These are phyloP conservation scores for Dendroctonus valens DNA, from an alignment of 1,140 invertebrate species.

Conservation along the genomic window DNA sequence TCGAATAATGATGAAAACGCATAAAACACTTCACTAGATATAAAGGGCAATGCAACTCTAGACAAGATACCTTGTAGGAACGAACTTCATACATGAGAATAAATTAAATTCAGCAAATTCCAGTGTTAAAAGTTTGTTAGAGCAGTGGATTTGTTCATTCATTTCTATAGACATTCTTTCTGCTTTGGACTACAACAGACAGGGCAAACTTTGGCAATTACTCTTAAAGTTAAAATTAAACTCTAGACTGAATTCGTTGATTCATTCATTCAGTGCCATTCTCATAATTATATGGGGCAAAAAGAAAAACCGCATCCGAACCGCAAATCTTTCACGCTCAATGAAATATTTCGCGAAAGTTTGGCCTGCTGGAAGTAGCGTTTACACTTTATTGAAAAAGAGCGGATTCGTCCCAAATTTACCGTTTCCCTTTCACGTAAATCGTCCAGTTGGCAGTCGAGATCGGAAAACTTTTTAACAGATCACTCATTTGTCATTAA, in stretches of 20 bases:
- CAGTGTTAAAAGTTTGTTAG: no score
- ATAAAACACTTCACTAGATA: no score
- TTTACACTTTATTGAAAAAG: slow-evolving; percentile 49
- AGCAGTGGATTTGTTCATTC: not conserved
- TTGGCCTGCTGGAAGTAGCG: slow-evolving; percentile 38
- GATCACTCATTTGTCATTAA: slow-evolving; percentile 49
- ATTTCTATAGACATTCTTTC: slow-evolving; percentile 4
- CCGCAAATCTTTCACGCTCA: slow-evolving; percentile 31
- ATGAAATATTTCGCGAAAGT: slow-evolving; percentile 43
- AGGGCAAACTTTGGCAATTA: slow-evolving; percentile 25
- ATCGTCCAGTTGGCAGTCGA: slow-evolving; percentile 43
- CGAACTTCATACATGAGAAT: no score
- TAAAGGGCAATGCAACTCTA: no score
- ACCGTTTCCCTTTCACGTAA: slow-evolving; percentile 46
- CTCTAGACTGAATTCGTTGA: slow-evolving; percentile 3
- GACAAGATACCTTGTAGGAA: no score
- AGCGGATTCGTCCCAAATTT: slow-evolving; percentile 42
- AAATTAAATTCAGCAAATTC: no score
- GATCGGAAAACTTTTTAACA: slow-evolving; percentile 48
- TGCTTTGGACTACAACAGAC: slow-evolving; percentile 15
- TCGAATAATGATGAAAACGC: no score
- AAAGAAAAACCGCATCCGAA: slow-evolving; percentile 18
- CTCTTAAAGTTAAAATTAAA: slow-evolving; percentile 26
- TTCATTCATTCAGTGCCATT: slow-evolving; percentile 14
- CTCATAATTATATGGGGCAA: slow-evolving; percentile 24